Percentiles rank a stretch among this genome's conserved stretches.
Conservation (phyloP, 2,113 vertebrate species). For the Oostethus manadensis region DNA sequence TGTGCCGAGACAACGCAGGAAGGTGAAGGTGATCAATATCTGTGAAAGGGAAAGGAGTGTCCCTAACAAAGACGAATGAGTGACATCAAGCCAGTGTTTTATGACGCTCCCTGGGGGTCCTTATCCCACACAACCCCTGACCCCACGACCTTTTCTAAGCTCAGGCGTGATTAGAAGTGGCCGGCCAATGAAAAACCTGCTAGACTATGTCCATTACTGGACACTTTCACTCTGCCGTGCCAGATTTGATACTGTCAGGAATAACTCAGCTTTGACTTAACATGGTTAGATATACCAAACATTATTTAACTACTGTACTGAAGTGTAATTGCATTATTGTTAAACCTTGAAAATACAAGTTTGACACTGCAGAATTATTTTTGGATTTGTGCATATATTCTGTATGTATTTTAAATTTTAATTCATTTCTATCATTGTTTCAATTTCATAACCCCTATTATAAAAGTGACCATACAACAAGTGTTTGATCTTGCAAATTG, state of each 20-base stretch:
- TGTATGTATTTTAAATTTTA: too few species aligned
- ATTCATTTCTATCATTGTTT: too few species aligned
- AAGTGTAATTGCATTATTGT: too few species aligned
- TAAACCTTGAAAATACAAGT: too few species aligned
- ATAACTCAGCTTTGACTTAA: too few species aligned
- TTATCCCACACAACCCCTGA: conserved; percentile 65
- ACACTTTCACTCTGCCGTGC: conserved; percentile 15
- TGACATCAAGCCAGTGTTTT: conserved; percentile 65
- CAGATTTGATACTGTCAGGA: background rate
- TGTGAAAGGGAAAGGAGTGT: conserved; percentile 43
- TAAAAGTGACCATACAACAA: too few species aligned
- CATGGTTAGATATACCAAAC: too few species aligned
- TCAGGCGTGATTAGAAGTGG: conserved; percentile 60
- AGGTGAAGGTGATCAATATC: conserved; percentile 40
- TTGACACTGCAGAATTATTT: too few species aligned
- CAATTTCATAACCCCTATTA: too few species aligned
- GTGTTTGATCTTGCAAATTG: too few species aligned
- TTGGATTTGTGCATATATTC: too few species aligned
- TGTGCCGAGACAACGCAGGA: conserved; percentile 17
- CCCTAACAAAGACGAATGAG: conserved; percentile 63
- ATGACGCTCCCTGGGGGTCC: conserved; percentile 52
- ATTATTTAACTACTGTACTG: too few species aligned
- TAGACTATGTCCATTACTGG: conserved; percentile 22
- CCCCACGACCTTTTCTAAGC: conserved; percentile 61
- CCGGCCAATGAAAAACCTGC: conserved; percentile 31